These are phyloP conservation scores for Hiodon tergisus DNA, from an alignment of 2,113 vertebrate genomes.

Conservation along the genomic window DNA sequence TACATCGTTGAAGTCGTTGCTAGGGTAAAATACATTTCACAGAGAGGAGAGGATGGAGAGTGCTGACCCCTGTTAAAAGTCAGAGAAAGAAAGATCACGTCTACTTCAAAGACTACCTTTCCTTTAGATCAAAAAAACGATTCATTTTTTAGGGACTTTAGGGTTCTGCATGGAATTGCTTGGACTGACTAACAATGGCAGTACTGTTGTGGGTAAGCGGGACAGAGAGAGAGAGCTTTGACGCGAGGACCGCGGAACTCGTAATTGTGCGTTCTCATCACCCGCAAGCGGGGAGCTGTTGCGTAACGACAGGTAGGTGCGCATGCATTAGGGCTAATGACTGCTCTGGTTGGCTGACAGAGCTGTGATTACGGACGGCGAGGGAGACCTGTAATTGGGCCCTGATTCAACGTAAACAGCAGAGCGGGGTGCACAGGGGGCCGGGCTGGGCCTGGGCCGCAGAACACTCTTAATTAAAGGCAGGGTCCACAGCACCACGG, in stretches of 20 bases:
- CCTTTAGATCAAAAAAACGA: no score
- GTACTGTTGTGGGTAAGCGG: not conserved
- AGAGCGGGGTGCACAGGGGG: slow-evolving; percentile 13
- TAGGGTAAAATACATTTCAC: slow-evolving; percentile 5
- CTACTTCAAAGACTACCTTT: not conserved
- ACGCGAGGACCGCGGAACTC: slow-evolving; percentile 7
- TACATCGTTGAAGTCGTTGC: slow-evolving; percentile 1
- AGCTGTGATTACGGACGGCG: slow-evolving; percentile 26
- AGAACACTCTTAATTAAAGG: slow-evolving; percentile 28
- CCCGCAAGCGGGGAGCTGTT: slow-evolving; percentile 21
- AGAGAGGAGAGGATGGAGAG: not conserved
- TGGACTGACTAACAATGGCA: not conserved
- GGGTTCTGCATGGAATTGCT: not conserved
- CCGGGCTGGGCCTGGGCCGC: not conserved
- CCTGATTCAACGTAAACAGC: slow-evolving; percentile 36
- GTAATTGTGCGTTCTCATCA: slow-evolving; percentile 32
- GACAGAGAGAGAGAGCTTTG: not conserved
- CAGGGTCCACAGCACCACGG: not conserved
- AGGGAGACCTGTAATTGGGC: slow-evolving; percentile 35
- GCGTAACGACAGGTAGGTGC: slow-evolving; percentile 34
- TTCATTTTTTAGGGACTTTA: no score
- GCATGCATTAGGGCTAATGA: slow-evolving; percentile 32
- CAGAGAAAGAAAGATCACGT: not conserved
- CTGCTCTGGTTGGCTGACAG: slow-evolving; percentile 21
- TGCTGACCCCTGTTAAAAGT: not conserved